Base-by-base conservation (phyloP, 2,888 invertebrate genomes). In the Agapostemon virescens region DNA sequence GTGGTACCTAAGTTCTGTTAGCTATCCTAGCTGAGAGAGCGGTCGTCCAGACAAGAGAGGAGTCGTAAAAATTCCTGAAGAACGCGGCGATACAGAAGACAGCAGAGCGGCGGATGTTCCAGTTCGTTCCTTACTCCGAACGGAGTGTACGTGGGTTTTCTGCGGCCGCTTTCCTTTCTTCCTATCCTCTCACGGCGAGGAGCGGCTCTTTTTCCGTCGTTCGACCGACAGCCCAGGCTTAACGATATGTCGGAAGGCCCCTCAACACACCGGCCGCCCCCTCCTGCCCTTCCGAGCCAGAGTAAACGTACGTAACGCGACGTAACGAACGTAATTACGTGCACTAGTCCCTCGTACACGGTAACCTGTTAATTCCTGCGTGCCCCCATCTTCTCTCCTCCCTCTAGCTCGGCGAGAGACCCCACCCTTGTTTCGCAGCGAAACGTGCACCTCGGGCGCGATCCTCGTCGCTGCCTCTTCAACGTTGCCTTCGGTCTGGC, bases 251-350 rank as follows among this genome's bases (percentile, higher is more conserved):
- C 69, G 72, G 67, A 58, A 20, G 64, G n/a, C 55, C 36, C 36
- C 58, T 26, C 63, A 20, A 42, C 71, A 45, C 71, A 36, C 61
- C 61, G 61, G 49, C 49, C 49, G 49, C 49, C 49, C 49, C 49
- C 52, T 64, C 11, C 30, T 36, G 23, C 70, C 45, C 69, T 71
- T 26, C 38, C 15, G 70, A 49, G 72, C 42, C 69, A 82, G 74
- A 82, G 82, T 81, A 84, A 86, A 84, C 74, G 81, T 81, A 86
- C 85, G 80, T 85, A 86, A 86, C 77, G 86, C 83, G 83, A 82
- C 78, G 83, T 84, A 87, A 87, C 85, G 84, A 87, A 86, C 82
- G 77, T 85, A 84, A 86, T 85, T 87, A 85, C 81, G 77, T 74
- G 84, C 70, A 74, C 71, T 69, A 68, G 71, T 79, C 82, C 58